Percentiles rank a stretch among this genome's conserved stretches.
phyloP scores from a whole-genome alignment of 2,888 invertebrate species.

The Hemicrepidius hirtus region DNA sequence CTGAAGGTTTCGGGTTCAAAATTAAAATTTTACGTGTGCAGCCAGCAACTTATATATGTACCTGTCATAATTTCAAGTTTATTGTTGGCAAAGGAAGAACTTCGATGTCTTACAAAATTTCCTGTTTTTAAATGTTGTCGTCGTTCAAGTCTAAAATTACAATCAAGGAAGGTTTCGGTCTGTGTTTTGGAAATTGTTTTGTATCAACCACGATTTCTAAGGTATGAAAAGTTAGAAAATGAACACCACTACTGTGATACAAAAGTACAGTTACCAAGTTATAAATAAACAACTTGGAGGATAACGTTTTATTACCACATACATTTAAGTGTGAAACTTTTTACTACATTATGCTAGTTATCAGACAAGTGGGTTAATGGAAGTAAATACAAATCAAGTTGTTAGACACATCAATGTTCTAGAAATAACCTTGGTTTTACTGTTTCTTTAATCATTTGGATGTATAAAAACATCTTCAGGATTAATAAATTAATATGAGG shows the following conservation, averaged over 20 bases:
- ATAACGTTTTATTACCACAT: not conserved
- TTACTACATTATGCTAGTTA: not conserved
- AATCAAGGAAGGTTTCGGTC: too few relatives aligned
- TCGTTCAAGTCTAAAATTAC: conserved; percentile 6
- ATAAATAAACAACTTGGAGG: not conserved
- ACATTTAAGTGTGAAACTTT: conserved; percentile 15
- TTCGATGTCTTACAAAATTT: not conserved
- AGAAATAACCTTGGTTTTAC: not conserved
- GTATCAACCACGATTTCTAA: too few relatives aligned
- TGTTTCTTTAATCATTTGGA: too few relatives aligned
- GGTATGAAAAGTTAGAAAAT: too few relatives aligned
- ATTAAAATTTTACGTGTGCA: not conserved
- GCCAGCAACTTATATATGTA: conserved; percentile 22
- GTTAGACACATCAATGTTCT: not conserved
- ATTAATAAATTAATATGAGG: too few relatives aligned
- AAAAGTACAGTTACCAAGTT: not conserved
- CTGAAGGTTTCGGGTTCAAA: not conserved
- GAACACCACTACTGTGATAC: not conserved
- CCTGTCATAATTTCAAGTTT: conserved; percentile 21
- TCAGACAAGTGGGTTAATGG: conserved; percentile 13
- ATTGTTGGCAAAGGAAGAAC: not conserved
- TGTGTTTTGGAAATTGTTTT: too few relatives aligned
- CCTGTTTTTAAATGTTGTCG: conserved; percentile 6
- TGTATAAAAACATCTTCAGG: too few relatives aligned
- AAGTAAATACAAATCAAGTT: conserved; percentile 5